Evolutionary conservation across 2,888 invertebrate genomes (phyloP), one percentile per base, ranked within the genome.

Genomic region (Auanema freiburgensis): DNA sequence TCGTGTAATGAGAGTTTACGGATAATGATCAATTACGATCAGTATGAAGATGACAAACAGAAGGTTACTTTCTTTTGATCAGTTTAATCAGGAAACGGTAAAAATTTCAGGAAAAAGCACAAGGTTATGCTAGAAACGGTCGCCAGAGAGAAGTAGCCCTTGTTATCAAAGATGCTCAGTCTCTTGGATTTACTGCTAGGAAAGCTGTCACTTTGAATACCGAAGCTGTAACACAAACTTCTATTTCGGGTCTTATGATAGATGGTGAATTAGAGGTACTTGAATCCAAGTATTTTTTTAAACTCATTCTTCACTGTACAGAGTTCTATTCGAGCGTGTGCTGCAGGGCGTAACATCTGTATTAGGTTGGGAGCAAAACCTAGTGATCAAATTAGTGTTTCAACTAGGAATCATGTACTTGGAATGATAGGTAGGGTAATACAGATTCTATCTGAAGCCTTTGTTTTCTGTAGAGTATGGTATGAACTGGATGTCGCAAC

Each of bases 41-140:
- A 69, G 46, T 66, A 69, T 16, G 75, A 76, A 52, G 76, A 80
- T 42, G 76, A 72, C 43, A 75, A 71, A 46, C 76, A 76, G 57
- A 72, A 72, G 42, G 59, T 64, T 25, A 21, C 18, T 10, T 16
- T 12, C n/a, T 16, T 23, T 25, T 18, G n/a, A 18, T 24, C 24
- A 21, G n/a, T n/a, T 23, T 6, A 24, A 4, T 33, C 33, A 33
- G 33, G 11, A 11, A 56, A 56, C 25, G 5, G 40, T n/a, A 11
- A 8, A 12, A n/a, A 40, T 49, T 64, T 24, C 42, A 66, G 60
- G 74, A 74, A 40, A 74, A 74, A 54, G 72, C 69, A 18, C 74
- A 74, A 46, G 72, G 76, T 18, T 68, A 74, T 49, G 76, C 69
- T 1, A 55, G 74, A 33, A 74, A 74, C 43, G 59, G 63, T 8